A percentile compares a stretch with the other conserved stretches of the same genome.
These are phyloP conservation scores for Catharus ustulatus DNA, from an alignment of 2,797 vertebrate species.

Conservation along the genomic window DNA sequence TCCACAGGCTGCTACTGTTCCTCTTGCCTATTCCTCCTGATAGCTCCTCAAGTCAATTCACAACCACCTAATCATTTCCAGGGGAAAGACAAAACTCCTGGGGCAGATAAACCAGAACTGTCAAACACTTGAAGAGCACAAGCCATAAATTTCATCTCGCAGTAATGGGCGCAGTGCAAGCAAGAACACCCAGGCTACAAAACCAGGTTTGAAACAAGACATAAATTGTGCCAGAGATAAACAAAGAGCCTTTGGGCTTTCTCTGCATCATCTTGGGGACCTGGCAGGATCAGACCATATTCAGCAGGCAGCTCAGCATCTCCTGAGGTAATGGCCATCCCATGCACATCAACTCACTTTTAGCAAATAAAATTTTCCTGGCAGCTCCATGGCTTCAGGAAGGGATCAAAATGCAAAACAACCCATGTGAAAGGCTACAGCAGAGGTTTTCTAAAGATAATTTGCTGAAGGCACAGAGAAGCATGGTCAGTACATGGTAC, in stretches of 20 bases:
- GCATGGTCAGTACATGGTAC: rapidly evolving
- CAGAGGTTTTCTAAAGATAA: neutral
- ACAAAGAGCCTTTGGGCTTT: neutral
- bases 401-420: neutral
- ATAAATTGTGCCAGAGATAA: neutral
- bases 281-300: neutral
- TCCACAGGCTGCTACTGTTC: neutral
- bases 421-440: neutral
- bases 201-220: neutral
- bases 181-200: neutral
- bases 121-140: neutral
- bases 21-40: neutral
- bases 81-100: conserved; percentile 26
- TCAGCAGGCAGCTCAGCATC: neutral
- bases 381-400: neutral
- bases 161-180: neutral
- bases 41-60: conserved; percentile 7
- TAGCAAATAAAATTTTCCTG: neutral
- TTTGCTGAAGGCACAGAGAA: neutral
- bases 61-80: conserved; percentile 21
- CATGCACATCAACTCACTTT: neutral
- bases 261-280: neutral
- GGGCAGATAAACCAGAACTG: conserved; percentile 17
- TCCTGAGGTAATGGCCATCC: neutral
- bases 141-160: neutral